phyloP scores from a whole-genome alignment of 2,113 vertebrate genomes.

The Clarias gariepinus region DNA sequence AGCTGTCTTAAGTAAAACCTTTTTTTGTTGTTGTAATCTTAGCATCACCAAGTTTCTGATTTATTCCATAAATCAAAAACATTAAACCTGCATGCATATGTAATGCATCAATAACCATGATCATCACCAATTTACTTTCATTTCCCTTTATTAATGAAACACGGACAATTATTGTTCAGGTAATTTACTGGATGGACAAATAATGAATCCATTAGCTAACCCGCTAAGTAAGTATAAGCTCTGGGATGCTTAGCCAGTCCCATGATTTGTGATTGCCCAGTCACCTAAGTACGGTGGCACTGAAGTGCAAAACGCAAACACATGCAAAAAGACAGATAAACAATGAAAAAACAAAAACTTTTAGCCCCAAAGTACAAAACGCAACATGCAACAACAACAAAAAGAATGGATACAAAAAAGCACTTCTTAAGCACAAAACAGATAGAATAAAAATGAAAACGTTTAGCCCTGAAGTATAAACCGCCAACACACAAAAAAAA shows the following conservation, averaged over 20 bases:
- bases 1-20: conserved; percentile 50
- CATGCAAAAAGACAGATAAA: too few relatives aligned
- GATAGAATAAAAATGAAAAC: too few relatives aligned
- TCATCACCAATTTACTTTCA: not conserved
- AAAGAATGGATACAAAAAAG: too few relatives aligned
- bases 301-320: too few relatives aligned
- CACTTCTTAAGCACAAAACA: too few relatives aligned
- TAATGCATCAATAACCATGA: not conserved
- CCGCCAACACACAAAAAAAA: too few relatives aligned
- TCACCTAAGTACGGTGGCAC: not conserved
- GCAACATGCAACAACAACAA: too few relatives aligned
- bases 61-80: not conserved
- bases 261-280: not conserved
- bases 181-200: not conserved
- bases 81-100: not conserved
- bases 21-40: conserved; percentile 7
- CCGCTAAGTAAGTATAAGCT: not conserved
- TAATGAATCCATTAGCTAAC: not conserved
- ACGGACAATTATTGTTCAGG: too few relatives aligned
- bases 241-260: not conserved
- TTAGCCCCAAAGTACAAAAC: too few relatives aligned
- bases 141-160: not conserved
- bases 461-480: too few relatives aligned
- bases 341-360: too few relatives aligned
- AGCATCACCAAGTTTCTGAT: conserved; percentile 46